A percentile compares a stretch with the other conserved stretches of the same genome.
Conservation (phyloP, 2,113 vertebrate species). For the Oenanthe melanoleuca region DNA sequence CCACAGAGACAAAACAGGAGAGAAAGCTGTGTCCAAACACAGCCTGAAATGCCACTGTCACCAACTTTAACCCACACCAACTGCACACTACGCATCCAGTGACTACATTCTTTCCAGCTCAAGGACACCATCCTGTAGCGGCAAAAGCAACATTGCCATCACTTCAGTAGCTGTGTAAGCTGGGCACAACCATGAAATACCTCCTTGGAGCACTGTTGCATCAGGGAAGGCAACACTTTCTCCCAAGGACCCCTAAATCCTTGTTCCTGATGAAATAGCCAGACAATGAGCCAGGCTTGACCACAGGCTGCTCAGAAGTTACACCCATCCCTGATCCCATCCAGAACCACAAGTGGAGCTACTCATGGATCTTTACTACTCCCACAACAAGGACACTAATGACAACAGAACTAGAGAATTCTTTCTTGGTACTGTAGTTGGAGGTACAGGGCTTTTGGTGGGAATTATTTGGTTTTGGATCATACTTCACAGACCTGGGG, state of each 20-base stretch:
- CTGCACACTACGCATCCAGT: neutral
- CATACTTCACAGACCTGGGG: neutral
- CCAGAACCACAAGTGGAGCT: too few relatives aligned
- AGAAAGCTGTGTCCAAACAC: neutral
- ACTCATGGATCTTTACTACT: neutral
- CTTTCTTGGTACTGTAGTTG: too few relatives aligned
- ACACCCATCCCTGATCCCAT: too few relatives aligned
- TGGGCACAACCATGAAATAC: too few relatives aligned
- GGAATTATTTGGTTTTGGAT: neutral
- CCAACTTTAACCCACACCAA: neutral
- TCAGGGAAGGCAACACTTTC: neutral
- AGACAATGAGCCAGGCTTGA: too few relatives aligned
- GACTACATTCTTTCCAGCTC: neutral
- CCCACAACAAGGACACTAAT: neutral
- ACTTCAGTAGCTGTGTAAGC: too few relatives aligned
- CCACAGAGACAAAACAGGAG: neutral
- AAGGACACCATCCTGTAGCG: neutral
- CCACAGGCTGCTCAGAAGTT: too few relatives aligned
- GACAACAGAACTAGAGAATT: neutral
- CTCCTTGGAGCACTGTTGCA: neutral
- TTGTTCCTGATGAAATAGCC: too few relatives aligned
- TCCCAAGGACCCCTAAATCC: neutral
- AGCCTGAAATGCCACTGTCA: neutral
- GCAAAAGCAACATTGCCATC: neutral
- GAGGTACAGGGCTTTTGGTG: neutral